Evolutionary conservation across 2,113 vertebrate genomes (phyloP).

Genomic region (Paralichthys olivaceus): DNA sequence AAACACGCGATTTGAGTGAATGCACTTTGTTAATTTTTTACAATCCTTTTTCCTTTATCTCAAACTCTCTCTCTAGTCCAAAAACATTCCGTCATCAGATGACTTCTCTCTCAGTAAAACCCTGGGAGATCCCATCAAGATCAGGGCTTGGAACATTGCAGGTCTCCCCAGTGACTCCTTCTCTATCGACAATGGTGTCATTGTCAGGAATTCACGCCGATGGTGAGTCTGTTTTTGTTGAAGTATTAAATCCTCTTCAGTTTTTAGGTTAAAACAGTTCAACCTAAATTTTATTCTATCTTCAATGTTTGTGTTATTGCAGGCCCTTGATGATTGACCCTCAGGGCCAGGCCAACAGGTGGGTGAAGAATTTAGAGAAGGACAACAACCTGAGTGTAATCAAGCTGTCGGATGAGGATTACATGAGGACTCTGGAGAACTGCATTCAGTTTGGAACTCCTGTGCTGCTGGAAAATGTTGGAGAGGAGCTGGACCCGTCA

Average conservation of each 20-base stretch:
- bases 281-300: neutral
- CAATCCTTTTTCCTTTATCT: neutral
- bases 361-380: conserved; percentile 96
- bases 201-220: conserved; percentile 93
- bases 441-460: conserved; percentile 95
- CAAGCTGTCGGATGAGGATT: conserved; percentile 92
- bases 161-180: conserved; percentile 93
- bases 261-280: neutral
- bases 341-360: conserved; percentile 98
- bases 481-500: conserved; percentile 94
- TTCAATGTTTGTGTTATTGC: conserved; percentile 33
- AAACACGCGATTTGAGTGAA: neutral
- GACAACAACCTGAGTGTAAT: conserved; percentile 91
- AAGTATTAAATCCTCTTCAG: neutral
- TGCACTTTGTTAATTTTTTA: too few relatives aligned
- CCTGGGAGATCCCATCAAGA: conserved; percentile 93
- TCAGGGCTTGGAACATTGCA: conserved; percentile 96
- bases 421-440: conserved; percentile 95
- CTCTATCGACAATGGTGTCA: conserved; percentile 95
- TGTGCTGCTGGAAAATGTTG: conserved; percentile 93
- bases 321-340: conserved; percentile 99
- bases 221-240: conserved; percentile 84
- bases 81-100: conserved; percentile 91
- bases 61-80: conserved; percentile 79
- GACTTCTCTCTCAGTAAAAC: conserved; percentile 93